Evolutionary conservation across 2,113 vertebrate genomes (phyloP), one percentile per base, ranked within the genome.

Genomic region (Hippoglossus stenolepis): DNA sequence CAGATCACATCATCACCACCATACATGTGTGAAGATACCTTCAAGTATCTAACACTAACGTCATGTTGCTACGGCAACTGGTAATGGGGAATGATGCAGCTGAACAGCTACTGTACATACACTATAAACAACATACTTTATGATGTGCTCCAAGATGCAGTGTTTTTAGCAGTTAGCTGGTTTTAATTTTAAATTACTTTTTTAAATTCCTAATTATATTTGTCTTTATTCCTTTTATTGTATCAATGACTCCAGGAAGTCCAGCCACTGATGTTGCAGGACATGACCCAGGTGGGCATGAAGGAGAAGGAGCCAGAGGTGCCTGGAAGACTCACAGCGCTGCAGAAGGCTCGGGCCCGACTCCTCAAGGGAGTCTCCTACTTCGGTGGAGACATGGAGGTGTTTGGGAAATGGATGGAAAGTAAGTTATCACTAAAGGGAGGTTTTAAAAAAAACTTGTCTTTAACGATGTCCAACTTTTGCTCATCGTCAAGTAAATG

Each of bases 331-430:
- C 2, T 18, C 15, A 28, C 59, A 1, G 3, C 20, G 11, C 26
- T 49, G 21, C 75, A 86, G 73, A 82, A 15, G 59, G 56, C 80
- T 23, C 86, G 70, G 70, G 57, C 70, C 23, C 69, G 63, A 18
- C 47, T 94, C 79, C 63, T 88, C 1, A 91, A 85, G 35, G 80
- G 74, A 10, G 68, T 93, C 24, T 93, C 91, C 9, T 94, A 93
- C 74, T 90, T 95, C 64, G 76, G 91, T 28, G 95, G 94, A 71
- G 94, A 95, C 68, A 95, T 95, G 95, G 14, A 75, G 15, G 77
- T 76, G 15, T 93, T 93, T 79, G 93, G 79, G 31, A 90, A 94
- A 85, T 95, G 95, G 94, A 94, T 95, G 91, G 89, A 93, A 87
- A 93, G 95, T 95, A 87, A 83, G 87, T 83, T 6, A 56, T 20